Conservation (phyloP, 92 coral and sea anemone species). For the Parazoanthus atlanticus region DNA sequence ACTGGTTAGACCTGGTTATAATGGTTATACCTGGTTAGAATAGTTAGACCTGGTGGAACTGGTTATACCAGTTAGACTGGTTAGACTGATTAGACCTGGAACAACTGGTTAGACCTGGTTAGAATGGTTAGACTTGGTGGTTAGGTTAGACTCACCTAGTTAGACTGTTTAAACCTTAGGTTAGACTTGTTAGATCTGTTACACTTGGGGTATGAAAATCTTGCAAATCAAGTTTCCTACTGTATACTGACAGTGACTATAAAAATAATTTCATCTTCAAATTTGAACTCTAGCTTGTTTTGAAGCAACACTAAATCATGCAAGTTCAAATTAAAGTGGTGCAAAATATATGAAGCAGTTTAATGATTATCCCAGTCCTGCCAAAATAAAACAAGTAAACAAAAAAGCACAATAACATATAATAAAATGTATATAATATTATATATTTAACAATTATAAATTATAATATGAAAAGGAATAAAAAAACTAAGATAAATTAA, state of each 20-base stretch:
- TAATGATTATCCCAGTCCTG: conserved; percentile 17
- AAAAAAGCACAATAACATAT: background rate
- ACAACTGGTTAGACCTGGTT: too few species aligned
- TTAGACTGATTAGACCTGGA: background rate
- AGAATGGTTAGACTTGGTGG: too few species aligned
- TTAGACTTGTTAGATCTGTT: background rate
- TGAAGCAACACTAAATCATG: background rate
- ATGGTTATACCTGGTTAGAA: too few species aligned
- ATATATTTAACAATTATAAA: background rate
- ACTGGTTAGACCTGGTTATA: too few species aligned
- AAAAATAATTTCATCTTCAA: too few species aligned
- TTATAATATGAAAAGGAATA: background rate
- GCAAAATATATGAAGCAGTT: background rate
- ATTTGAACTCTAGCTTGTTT: background rate
- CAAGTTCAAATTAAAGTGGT: background rate
- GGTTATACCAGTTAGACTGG: too few species aligned
- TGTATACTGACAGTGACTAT: too few species aligned
- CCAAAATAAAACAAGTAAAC: background rate
- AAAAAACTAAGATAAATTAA: too few species aligned
- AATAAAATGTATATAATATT: background rate
- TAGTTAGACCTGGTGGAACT: too few species aligned
- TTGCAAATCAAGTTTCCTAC: background rate
- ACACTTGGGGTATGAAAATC: background rate
- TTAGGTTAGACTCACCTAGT: too few species aligned
- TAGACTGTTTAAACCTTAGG: too few species aligned